Percentiles rank a stretch among this genome's conserved stretches.
Evolutionary conservation across 2,888 invertebrate species (phyloP).

Genomic region (Branchipolynoe longqiensis): DNA sequence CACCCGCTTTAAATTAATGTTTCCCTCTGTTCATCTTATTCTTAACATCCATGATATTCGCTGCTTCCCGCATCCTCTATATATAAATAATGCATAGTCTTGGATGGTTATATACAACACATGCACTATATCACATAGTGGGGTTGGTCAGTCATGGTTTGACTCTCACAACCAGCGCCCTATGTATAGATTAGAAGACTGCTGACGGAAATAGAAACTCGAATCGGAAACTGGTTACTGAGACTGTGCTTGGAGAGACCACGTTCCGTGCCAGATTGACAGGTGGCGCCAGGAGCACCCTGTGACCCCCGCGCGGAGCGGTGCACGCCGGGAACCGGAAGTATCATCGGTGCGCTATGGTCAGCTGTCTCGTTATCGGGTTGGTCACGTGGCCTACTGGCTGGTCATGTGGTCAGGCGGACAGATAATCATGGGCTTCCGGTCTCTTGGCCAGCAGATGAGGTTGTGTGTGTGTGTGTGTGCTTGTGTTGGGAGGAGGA

Average conservation of each 20-base stretch:
- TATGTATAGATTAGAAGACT: neutral
- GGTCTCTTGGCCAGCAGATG: no score
- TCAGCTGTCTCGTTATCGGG: slow-evolving; percentile 39
- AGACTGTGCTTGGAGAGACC: neutral
- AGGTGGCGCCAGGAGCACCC: neutral
- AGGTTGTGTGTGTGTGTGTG: no score
- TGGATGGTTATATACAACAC: no score
- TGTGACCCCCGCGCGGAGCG: slow-evolving; percentile 10
- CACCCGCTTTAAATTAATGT: no score
- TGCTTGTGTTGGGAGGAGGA: no score
- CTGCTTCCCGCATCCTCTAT: no score
- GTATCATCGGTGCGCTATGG: slow-evolving; percentile 35
- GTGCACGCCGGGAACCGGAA: slow-evolving; percentile 12
- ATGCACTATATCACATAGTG: no score
- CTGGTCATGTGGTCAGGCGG: slow-evolving; percentile 36
- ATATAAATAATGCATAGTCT: no score
- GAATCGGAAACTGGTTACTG: neutral
- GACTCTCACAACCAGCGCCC: no score
- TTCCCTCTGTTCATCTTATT: no score
- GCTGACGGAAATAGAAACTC: neutral
- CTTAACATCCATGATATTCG: no score
- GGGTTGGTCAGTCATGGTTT: no score
- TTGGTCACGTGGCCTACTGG: slow-evolving; percentile 25
- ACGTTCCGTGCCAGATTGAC: neutral
- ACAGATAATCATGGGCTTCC: slow-evolving; percentile 16